Evolutionary conservation across 2,888 invertebrate species (phyloP).

Genomic region (Eristalis intricaria): DNA sequence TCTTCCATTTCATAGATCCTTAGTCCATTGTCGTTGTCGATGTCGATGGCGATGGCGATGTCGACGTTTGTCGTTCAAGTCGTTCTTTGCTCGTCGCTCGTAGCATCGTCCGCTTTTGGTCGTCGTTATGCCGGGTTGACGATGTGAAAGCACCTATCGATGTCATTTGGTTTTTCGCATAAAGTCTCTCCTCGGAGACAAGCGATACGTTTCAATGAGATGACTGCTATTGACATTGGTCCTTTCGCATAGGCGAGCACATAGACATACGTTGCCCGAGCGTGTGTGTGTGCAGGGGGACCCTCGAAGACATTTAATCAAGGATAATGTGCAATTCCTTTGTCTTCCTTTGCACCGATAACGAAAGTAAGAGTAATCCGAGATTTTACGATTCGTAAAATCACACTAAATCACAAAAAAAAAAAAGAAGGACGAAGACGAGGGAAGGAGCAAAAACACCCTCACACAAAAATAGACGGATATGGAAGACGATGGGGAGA

Average conservation of each 20-base stretch:
- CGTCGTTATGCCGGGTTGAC: not conserved
- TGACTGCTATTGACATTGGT: conserved; percentile 39
- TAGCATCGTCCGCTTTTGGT: not conserved
- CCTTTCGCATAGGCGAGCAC: conserved; percentile 8
- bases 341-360: conserved; percentile 53
- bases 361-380: conserved; percentile 52
- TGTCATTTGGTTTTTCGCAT: conserved; percentile 30
- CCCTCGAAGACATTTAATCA: conserved; percentile 55
- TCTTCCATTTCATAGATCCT: conserved; percentile 16
- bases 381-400: conserved; percentile 64
- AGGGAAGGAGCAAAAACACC: not conserved
- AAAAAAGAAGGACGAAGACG: not conserved
- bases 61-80: not conserved
- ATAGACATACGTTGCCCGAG: not conserved
- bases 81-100: not conserved
- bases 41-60: too few species aligned
- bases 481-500: not conserved
- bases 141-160: conserved; percentile 12
- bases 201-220: conserved; percentile 41
- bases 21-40: not conserved
- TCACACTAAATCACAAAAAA: conserved; percentile 58
- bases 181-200: conserved; percentile 14
- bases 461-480: not conserved
- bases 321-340: conserved; percentile 64
- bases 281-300: not conserved